Base-by-base conservation (phyloP, 1,140 invertebrate species). In the Drosophila pectinifera region DNA sequence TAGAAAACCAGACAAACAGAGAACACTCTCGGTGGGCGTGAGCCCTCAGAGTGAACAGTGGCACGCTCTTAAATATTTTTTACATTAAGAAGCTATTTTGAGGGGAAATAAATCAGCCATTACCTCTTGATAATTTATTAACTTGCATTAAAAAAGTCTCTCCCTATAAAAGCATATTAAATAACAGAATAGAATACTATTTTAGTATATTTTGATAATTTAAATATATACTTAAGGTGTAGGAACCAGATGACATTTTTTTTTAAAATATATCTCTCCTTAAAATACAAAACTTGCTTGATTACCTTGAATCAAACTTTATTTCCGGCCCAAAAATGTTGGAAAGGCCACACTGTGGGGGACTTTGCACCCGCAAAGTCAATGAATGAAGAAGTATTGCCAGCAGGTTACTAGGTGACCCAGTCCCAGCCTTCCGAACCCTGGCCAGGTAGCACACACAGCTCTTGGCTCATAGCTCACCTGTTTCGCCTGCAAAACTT, bases 401-500 rank as follows among this genome's bases (percentile, higher is more conserved):
- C 88, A 91, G 53, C 88, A 73, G 88, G 88, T 91, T 91, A 91
- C 89, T 91, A 88, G 88, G 89, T 91, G 89, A 91, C 88, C 88
- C 89, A 91, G 77, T 72, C 79, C 59, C 42, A 55, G 16, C 16
- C 31, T 22, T 42, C 20, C 22, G 39, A 36, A 10, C 51, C 56
- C 80, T 83, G 80, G 69, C 73, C 68, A 64, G 68, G 36, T 16
- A 28, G 20, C 43, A 41, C 42, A 65, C 49, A 31, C 28, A 31
- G 26, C 26, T 26, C 16, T 36, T 55, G 45, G 67, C 45, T 34
- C 24, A 14, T 18, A 31, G 10, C 36, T 34, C 39, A 36, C 20
- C 34, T 31, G 14, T 65, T 41, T 39, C 11, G 13, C 20, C 31
- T 39, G 55, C 45, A 65, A 64, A 90, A 86, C 75, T 86, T 86